Percentiles rank a stretch among this genome's conserved stretches.
Evolutionary conservation across 2,888 invertebrate species (phyloP).

Genomic region (Imbricaverruca yamaguchii): DNA sequence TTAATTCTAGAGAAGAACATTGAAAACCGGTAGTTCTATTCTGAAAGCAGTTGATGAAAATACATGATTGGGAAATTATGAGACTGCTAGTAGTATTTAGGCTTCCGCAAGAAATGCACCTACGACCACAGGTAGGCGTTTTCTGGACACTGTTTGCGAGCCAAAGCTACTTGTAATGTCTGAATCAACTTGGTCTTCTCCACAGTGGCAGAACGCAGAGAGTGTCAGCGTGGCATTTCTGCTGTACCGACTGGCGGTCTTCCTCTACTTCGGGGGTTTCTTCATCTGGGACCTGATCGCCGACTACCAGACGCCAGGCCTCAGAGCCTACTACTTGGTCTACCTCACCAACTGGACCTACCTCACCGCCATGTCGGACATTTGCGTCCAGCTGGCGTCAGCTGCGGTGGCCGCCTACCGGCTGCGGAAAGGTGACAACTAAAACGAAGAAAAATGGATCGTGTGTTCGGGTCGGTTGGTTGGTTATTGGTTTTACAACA

Average conservation of each 20-base stretch:
- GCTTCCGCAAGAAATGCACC: too few relatives aligned
- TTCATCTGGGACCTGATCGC: not conserved
- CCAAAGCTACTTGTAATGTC: too few relatives aligned
- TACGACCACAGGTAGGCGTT: too few relatives aligned
- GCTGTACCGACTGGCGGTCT: not conserved
- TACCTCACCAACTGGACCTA: conserved; percentile 10
- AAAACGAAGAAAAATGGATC: too few relatives aligned
- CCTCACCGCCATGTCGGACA: not conserved
- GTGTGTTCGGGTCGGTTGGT: too few relatives aligned
- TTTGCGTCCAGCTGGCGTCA: not conserved
- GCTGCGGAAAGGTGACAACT: not conserved
- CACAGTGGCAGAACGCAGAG: not conserved
- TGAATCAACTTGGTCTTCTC: too few relatives aligned
- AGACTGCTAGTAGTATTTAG: too few relatives aligned
- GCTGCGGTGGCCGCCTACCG: not conserved
- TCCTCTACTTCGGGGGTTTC: not conserved
- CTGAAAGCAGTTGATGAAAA: too few relatives aligned
- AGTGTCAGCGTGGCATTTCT: not conserved
- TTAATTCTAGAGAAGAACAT: too few relatives aligned
- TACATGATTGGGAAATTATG: too few relatives aligned
- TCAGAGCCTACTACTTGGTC: not conserved
- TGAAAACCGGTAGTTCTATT: too few relatives aligned
- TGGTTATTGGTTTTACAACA: too few relatives aligned
- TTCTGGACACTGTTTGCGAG: not conserved
- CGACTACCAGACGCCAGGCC: not conserved